Evolutionary conservation across 2,797 vertebrate species (phyloP), one percentile per base, ranked within the genome.

Genomic region (Clarias fuscus): DNA sequence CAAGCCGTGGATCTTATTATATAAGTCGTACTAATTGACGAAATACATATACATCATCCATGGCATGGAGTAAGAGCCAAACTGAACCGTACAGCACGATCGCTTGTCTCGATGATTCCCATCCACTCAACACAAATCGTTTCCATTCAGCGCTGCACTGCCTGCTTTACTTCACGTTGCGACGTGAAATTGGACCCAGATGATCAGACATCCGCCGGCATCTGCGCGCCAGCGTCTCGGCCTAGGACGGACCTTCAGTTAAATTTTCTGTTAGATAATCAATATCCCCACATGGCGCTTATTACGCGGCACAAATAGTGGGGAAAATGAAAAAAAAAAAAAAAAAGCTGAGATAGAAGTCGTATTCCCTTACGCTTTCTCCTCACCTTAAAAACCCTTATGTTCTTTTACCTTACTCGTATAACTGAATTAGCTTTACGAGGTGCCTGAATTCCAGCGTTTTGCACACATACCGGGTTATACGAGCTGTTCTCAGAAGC

Each of bases 91-190:
- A 48, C 40, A 43, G 24, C 61, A 65, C 5, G 13, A 48, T 27
- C 24, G 22, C 79, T 65, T 30, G 43, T 82, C 64, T 43, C 13
- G 59, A 43, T 5, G 40, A 82, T 53, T 68, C 64, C 62, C 62
- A 68, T 82, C 43, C 80, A 82, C 80, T 82, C 33, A 27, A 72
- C 56, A 73, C 70, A 84, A 84, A 84, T 84, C 56, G 68, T 73
- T 84, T 84, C 70, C 56, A 84, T 84, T 73, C 82, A 40, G 14
- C 13, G 33, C 82, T 43, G 30, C 68, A 11, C 82, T 62, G 58
- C 70, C 68, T 73, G 82, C 58, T 73, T 75, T 73, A 48, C 70
- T 73, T 84, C 82, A 84, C 18, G 24, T 43, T 84, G 82, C 37
- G 17, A 75, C 62, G 24, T 64, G 24, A 82, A 82, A 82, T 82